phyloP scores from a whole-genome alignment of 1,140 invertebrate species.

The Drosophila orosa region DNA sequence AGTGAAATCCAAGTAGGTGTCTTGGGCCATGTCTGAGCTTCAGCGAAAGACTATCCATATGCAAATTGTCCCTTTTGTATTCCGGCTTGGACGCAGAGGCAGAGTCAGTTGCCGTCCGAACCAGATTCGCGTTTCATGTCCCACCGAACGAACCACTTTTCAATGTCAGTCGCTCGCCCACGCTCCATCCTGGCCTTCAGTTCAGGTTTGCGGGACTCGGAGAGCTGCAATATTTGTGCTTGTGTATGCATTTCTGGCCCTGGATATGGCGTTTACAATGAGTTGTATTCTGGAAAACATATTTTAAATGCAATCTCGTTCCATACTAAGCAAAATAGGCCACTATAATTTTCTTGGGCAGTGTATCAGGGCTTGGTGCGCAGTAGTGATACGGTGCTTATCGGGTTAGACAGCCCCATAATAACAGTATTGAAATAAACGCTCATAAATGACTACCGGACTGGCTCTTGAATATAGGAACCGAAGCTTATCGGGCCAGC shows the following conservation, averaged over 20 bases:
- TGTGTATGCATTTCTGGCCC: slow-evolving; percentile 16
- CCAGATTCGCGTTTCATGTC: slow-evolving; percentile 20
- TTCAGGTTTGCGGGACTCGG: slow-evolving; percentile 17
- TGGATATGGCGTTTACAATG: not conserved
- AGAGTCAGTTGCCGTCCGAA: slow-evolving; percentile 18
- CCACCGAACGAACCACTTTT: slow-evolving; percentile 54
- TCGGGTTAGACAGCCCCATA: slow-evolving; percentile 8
- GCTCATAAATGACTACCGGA: slow-evolving; percentile 7
- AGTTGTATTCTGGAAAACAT: not conserved
- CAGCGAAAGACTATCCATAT: slow-evolving; percentile 13
- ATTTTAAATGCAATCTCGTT: too few relatives aligned
- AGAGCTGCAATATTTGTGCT: slow-evolving; percentile 31
- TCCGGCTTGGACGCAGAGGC: not conserved
- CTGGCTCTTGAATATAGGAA: slow-evolving; percentile 4
- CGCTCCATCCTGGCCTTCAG: slow-evolving; percentile 41
- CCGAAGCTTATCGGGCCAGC: slow-evolving; percentile 35
- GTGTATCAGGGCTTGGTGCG: slow-evolving; percentile 5
- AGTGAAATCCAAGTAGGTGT: slow-evolving; percentile 9
- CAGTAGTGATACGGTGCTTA: slow-evolving; percentile 21
- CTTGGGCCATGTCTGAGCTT: slow-evolving; percentile 4
- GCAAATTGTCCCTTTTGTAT: slow-evolving; percentile 22
- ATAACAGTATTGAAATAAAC: slow-evolving; percentile 7
- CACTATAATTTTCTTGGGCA: not conserved
- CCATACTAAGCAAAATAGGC: not conserved
- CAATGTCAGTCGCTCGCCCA: slow-evolving; percentile 66